A percentile compares a stretch with the other conserved stretches of the same genome.
phyloP scores from a whole-genome alignment of 2,797 vertebrate genomes.

The Remorina albescens region DNA sequence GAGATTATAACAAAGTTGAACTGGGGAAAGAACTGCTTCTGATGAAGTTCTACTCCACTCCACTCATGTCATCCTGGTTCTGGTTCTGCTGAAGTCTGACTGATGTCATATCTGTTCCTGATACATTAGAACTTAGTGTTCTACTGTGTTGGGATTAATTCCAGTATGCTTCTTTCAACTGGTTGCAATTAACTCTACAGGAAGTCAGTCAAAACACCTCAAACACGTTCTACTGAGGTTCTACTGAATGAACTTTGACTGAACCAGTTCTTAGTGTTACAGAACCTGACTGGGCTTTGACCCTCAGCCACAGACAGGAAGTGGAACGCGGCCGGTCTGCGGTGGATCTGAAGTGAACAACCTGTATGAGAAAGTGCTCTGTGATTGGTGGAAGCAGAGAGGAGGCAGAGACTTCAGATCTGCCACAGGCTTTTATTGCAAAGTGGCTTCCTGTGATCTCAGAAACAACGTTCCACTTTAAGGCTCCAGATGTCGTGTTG shows the following conservation, averaged over 20 bases:
- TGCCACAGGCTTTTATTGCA: constrained; percentile 97
- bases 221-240: too few relatives aligned
- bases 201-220: too few relatives aligned
- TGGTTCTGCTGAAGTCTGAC: neutral
- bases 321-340: neutral
- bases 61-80: neutral
- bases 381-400: constrained; percentile 57
- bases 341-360: neutral
- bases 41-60: too few relatives aligned
- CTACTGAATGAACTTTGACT: neutral
- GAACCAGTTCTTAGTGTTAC: neutral
- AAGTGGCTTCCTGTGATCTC: constrained; percentile 90
- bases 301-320: neutral
- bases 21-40: neutral
- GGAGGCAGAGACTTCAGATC: constrained; percentile 76
- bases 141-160: too few relatives aligned
- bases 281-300: neutral
- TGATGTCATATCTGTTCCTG: neutral
- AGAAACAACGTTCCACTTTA: constrained; percentile 93
- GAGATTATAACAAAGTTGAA: neutral
- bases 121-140: neutral
- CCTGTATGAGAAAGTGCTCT: neutral
- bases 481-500: constrained; percentile 88
- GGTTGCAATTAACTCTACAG: neutral
- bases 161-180: neutral